phyloP scores from a whole-genome alignment of 30 jellyfish, hydroid and myxozoan genomes.

The Cassiopea andromeda region DNA sequence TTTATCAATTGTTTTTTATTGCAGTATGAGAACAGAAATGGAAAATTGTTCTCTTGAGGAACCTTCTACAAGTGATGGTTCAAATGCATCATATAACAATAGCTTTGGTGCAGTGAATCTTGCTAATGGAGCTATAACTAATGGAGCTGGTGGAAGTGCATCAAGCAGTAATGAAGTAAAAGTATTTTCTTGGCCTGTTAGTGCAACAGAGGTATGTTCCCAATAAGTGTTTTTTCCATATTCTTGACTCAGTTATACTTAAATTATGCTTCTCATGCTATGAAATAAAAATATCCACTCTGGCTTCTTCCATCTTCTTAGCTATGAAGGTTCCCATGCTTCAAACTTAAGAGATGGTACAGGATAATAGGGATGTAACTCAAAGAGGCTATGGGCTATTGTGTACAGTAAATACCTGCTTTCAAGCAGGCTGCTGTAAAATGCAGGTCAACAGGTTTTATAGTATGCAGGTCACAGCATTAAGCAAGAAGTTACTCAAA shows the following conservation, averaged over 20 bases:
- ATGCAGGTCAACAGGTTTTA: too few relatives aligned
- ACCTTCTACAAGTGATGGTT: background rate
- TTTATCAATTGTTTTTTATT: background rate
- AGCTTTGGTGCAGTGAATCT: background rate
- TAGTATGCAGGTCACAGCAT: too few relatives aligned
- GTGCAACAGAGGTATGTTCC: conserved; percentile 31
- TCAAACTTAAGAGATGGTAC: too few relatives aligned
- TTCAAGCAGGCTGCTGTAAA: too few relatives aligned
- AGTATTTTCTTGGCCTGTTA: conserved; percentile 37
- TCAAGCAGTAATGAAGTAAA: background rate
- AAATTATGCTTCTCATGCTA: too few relatives aligned
- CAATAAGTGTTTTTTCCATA: background rate
- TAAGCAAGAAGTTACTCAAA: too few relatives aligned
- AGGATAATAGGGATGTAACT: too few relatives aligned
- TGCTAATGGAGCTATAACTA: background rate
- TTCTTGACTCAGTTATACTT: background rate
- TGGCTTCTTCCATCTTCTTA: too few relatives aligned
- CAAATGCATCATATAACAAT: background rate
- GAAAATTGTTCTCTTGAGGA: background rate
- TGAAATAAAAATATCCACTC: too few relatives aligned
- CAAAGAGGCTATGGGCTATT: too few relatives aligned
- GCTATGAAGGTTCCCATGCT: too few relatives aligned
- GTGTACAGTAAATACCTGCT: too few relatives aligned
- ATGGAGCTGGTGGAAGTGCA: background rate
- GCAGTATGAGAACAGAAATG: background rate